These are phyloP conservation scores for Salvelinus sp. DNA, from an alignment of 2,113 vertebrate genomes.

Conservation along the genomic window DNA sequence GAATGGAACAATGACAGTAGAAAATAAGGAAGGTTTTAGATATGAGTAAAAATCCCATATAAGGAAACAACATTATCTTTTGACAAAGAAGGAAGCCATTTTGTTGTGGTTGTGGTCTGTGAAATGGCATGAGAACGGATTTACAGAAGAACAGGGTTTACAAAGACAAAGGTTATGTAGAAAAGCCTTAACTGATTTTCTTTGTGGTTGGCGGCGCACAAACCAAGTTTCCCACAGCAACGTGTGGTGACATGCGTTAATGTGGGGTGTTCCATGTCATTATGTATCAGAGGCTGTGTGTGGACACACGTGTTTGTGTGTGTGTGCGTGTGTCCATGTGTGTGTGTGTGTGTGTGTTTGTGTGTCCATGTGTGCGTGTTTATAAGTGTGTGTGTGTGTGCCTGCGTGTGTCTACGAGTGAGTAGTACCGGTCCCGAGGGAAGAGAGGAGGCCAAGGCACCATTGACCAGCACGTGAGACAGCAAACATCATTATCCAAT, in stretches of 20 bases:
- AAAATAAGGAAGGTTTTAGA: too few relatives aligned
- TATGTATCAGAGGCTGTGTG: not conserved
- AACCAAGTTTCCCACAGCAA: not conserved
- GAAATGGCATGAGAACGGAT: too few relatives aligned
- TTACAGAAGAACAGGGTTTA: too few relatives aligned
- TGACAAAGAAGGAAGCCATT: too few relatives aligned
- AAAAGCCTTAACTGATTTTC: not conserved
- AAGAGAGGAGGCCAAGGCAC: too few relatives aligned
- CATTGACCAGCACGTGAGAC: not conserved
- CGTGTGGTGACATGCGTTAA: not conserved
- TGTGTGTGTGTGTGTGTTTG: not conserved
- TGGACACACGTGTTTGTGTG: not conserved
- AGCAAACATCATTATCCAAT: constrained; percentile 9
- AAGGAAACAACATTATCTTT: too few relatives aligned
- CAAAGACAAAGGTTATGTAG: not conserved
- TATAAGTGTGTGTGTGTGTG: not conserved
- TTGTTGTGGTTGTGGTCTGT: too few relatives aligned
- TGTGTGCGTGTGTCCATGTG: not conserved
- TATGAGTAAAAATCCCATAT: too few relatives aligned
- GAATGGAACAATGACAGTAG: too few relatives aligned
- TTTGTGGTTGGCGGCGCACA: not conserved
- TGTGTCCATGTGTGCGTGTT: not conserved
- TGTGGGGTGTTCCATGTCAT: not conserved
- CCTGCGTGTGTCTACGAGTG: not conserved
- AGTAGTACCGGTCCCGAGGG: not conserved